phyloP scores from a whole-genome alignment of 2,113 vertebrate species.

The Microtus montanus region DNA sequence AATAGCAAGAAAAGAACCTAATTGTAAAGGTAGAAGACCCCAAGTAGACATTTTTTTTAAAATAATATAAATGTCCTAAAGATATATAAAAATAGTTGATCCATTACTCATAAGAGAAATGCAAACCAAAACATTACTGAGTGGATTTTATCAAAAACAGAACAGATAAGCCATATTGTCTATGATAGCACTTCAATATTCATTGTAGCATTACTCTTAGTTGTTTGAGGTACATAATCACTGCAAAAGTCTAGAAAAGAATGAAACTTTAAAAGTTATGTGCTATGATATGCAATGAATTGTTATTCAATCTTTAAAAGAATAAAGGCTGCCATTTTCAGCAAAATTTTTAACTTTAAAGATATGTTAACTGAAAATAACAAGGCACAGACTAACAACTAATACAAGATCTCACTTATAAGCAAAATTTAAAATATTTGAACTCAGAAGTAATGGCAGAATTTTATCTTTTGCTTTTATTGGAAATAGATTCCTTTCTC shows the following conservation, averaged over 20 bases:
- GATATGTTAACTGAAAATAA: background rate
- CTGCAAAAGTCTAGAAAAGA: background rate
- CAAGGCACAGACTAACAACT: background rate
- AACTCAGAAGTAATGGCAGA: background rate
- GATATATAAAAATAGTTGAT: background rate
- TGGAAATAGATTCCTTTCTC: background rate
- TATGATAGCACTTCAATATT: background rate
- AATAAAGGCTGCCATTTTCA: background rate
- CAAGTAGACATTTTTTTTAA: background rate
- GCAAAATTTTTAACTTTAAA: background rate
- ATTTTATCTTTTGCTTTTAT: background rate
- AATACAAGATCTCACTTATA: background rate
- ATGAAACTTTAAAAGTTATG: background rate
- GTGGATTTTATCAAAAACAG: background rate
- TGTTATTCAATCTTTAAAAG: background rate
- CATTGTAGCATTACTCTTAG: background rate
- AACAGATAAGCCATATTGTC: background rate
- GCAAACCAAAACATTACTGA: background rate
- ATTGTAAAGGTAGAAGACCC: background rate
- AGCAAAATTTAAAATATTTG: background rate
- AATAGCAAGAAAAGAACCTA: background rate
- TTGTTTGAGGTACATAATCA: background rate
- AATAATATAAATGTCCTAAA: background rate
- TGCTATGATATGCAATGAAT: background rate
- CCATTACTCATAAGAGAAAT: background rate